These are phyloP conservation scores for Rhinogobius similis DNA, from an alignment of 2,113 vertebrate genomes.

Conservation along the genomic window DNA sequence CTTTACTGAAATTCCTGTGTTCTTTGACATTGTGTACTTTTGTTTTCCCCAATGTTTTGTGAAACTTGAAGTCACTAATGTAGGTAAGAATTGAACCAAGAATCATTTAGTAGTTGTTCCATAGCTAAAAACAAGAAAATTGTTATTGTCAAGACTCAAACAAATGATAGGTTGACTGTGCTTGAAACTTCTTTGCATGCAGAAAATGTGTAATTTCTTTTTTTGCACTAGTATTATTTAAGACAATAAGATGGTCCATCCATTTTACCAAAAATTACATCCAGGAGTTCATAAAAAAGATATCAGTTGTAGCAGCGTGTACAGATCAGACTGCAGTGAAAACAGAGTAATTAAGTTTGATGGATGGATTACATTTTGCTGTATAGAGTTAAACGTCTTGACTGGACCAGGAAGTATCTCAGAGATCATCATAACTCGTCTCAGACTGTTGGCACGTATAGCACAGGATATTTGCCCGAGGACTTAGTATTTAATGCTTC, in stretches of 20 bases:
- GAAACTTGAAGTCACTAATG: not conserved
- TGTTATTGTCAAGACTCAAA: too few relatives aligned
- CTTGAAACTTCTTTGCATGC: not conserved
- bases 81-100: not conserved
- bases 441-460: not conserved
- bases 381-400: slow-evolving; percentile 14
- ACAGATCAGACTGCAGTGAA: slow-evolving; percentile 1
- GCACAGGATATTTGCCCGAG: not conserved
- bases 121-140: not conserved
- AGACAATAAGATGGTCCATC: not conserved
- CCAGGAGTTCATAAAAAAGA: not conserved
- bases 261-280: not conserved
- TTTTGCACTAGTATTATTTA: not conserved
- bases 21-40: too few relatives aligned
- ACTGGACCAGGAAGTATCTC: slow-evolving; percentile 20
- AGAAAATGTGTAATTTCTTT: too few relatives aligned
- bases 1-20: too few relatives aligned
- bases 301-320: not conserved
- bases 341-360: slow-evolving; percentile 17
- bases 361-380: slow-evolving; percentile 13
- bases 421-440: slow-evolving; percentile 1
- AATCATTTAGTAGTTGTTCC: not conserved
- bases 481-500: not conserved
- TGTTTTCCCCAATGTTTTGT: not conserved
- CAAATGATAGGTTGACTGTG: not conserved